A percentile compares a stretch with the other conserved stretches of the same genome.
Evolutionary conservation across 1,140 invertebrate genomes (phyloP).

Genomic region (Bombus superbus): DNA sequence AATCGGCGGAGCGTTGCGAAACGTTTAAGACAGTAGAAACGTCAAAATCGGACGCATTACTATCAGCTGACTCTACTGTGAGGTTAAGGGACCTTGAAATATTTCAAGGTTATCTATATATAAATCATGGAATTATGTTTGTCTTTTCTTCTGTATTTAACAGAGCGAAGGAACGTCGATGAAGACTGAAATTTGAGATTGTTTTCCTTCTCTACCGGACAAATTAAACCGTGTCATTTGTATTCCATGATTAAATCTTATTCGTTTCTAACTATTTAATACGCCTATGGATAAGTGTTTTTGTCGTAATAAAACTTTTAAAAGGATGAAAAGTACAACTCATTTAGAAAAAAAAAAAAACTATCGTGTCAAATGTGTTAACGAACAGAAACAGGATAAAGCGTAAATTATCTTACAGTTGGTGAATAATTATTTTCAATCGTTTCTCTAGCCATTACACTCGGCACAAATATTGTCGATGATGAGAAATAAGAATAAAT

Average conservation of each 20-base stretch:
- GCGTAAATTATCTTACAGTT: background rate
- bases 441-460: background rate
- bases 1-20: background rate
- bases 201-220: background rate
- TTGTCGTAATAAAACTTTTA: too few species aligned
- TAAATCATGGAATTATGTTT: background rate
- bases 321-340: accelerated
- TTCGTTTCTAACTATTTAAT: too few species aligned
- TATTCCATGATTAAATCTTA: too few species aligned
- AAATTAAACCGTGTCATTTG: too few species aligned
- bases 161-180: background rate
- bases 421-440: background rate
- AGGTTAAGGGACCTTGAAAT: background rate
- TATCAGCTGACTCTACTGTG: background rate
- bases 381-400: too few species aligned
- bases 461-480: background rate
- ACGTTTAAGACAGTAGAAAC: background rate
- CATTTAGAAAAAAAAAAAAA: too few species aligned
- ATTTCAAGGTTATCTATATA: background rate
- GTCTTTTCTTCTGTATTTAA: background rate
- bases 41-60: too few species aligned
- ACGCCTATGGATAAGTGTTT: too few species aligned
- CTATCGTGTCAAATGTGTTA: too few species aligned
- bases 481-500: background rate
- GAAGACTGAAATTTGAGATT: background rate